Conservation (phyloP, 2,888 invertebrate species). For the Elaeidobius kamerunicus region DNA sequence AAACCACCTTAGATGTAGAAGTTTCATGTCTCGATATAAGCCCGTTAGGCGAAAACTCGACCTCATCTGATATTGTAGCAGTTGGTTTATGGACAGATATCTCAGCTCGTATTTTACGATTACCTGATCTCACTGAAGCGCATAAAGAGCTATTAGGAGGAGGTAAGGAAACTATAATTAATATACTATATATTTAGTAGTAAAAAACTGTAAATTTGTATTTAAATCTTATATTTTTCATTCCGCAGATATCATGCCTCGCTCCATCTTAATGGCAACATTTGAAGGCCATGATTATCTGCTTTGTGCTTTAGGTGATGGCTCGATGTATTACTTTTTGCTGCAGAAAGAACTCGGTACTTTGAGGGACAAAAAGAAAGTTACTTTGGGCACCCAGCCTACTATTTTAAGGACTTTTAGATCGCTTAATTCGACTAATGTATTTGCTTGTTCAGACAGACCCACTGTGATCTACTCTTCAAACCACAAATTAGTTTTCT, state of each 20-base stretch:
- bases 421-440: slow-evolving; percentile 88
- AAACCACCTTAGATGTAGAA: slow-evolving; percentile 83
- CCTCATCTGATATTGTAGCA: slow-evolving; percentile 72
- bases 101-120: slow-evolving; percentile 78
- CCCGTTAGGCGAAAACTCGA: slow-evolving; percentile 63
- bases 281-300: slow-evolving; percentile 90
- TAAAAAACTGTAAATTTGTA: neutral
- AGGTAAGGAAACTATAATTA: slow-evolving; percentile 50
- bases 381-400: slow-evolving; percentile 96
- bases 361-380: slow-evolving; percentile 87
- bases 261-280: slow-evolving; percentile 91
- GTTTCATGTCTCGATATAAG: slow-evolving; percentile 95
- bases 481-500: slow-evolving; percentile 97
- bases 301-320: slow-evolving; percentile 93
- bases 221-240: too few species aligned
- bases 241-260: slow-evolving; percentile 85
- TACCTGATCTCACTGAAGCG: slow-evolving; percentile 78
- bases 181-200: neutral
- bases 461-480: slow-evolving; percentile 99
- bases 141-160: slow-evolving; percentile 88
- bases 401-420: slow-evolving; percentile 89
- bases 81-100: slow-evolving; percentile 98
- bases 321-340: slow-evolving; percentile 94
- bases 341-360: slow-evolving; percentile 72
- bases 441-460: slow-evolving; percentile 97